Percentiles rank a stretch among this genome's conserved stretches.
Evolutionary conservation across 2,797 vertebrate genomes (phyloP).

Genomic region (Melanogrammus aeglefinus): DNA sequence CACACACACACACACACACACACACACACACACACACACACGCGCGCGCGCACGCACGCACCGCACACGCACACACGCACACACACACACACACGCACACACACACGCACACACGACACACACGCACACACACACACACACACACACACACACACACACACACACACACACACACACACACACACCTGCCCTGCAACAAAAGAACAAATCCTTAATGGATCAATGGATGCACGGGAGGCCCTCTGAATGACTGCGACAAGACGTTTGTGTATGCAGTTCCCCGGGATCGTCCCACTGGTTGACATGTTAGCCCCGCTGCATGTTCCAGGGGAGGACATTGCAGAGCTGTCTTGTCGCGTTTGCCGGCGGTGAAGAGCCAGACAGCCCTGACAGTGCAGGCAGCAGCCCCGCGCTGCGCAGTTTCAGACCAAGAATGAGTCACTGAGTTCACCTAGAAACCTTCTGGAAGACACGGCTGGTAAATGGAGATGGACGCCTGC

Average conservation of each 20-base stretch:
- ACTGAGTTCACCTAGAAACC: conserved; percentile 48
- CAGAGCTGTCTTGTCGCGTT: conserved; percentile 50
- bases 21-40: conserved; percentile 17
- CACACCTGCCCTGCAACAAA: neutral
- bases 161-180: conserved; percentile 5
- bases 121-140: conserved; percentile 7
- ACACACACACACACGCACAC: conserved; percentile 19
- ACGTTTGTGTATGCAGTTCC: conserved; percentile 25
- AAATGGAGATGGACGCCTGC: neutral
- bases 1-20: conserved; percentile 4
- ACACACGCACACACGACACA: neutral
- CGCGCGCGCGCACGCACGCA: too few relatives aligned
- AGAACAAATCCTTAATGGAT: conserved; percentile 27
- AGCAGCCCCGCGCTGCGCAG: conserved; percentile 58
- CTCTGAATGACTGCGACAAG: conserved; percentile 37
- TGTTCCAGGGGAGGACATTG: conserved; percentile 29
- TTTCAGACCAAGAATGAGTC: conserved; percentile 63
- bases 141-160: conserved; percentile 18
- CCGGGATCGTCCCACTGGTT: neutral
- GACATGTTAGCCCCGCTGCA: neutral
- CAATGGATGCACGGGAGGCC: conserved; percentile 22
- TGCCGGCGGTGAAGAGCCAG: conserved; percentile 39
- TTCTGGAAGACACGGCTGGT: neutral
- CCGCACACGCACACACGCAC: conserved; percentile 2
- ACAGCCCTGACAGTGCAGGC: conserved; percentile 54